Percentiles rank a stretch among this genome's conserved stretches.
phyloP scores from a whole-genome alignment of 2,113 vertebrate species.

The Percina caprodes region DNA sequence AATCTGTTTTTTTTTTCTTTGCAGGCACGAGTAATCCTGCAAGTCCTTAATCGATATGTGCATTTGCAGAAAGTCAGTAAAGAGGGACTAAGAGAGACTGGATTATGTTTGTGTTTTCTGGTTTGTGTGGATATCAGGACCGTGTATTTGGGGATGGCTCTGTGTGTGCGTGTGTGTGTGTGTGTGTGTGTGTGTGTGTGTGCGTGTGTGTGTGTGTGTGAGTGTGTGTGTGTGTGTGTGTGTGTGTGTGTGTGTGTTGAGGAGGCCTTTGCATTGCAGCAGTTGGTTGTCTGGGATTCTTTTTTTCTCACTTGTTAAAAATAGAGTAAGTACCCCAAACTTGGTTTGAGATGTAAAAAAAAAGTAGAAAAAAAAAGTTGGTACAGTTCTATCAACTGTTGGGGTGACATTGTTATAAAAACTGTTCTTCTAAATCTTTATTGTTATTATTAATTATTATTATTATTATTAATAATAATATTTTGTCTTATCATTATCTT shows the following conservation, averaged over 20 bases:
- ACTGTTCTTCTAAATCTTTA: not conserved
- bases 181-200: too few species aligned
- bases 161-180: too few species aligned
- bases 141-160: conserved; percentile 14
- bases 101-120: conserved; percentile 32
- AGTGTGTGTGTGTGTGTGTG: too few species aligned
- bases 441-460: not conserved
- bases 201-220: too few species aligned
- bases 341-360: conserved; percentile 23
- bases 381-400: not conserved
- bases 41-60: conserved; percentile 54
- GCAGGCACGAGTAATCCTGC: conserved; percentile 39
- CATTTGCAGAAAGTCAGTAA: conserved; percentile 35
- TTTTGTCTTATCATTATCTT: not conserved
- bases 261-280: not conserved
- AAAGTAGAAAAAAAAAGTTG: not conserved
- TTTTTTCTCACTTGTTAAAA: not conserved
- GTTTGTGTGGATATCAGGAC: conserved; percentile 13
- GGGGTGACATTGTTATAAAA: not conserved
- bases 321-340: conserved; percentile 14
- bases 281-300: not conserved
- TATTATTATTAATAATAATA: too few species aligned
- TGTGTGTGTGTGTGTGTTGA: not conserved
- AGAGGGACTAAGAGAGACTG: conserved; percentile 13
- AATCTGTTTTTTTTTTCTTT: conserved; percentile 18